Base-by-base conservation (phyloP, 2,113 vertebrate species). In the Motacilla alba region DNA sequence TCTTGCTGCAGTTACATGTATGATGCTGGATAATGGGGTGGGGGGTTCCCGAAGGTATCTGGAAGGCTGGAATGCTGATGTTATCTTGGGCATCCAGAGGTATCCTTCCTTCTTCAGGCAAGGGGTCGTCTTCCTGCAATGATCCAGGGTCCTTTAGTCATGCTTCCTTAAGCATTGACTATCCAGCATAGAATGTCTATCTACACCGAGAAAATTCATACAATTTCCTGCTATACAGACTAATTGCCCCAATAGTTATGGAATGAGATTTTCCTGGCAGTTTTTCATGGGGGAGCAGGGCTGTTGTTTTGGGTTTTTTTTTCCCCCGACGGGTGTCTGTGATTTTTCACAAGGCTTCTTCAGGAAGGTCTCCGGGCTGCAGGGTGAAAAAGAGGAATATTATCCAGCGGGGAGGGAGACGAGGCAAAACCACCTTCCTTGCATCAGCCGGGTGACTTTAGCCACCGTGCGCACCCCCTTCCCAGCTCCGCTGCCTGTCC, bases 281-380 rank as follows among this genome's bases (percentile, higher is more conserved):
- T 4, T 41, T 58, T 74, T 56, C 35, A 30, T 5, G 30, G 39
- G 12, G 3, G 3, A 9, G 2, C 11, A 2, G 4, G 13, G 5
- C 19, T 24, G 6, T 28, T 33, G 17, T 7, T 15, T 39, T 24
- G 1, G 12, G 23, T 21, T 16, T 66, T 22, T 66, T 22, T 24
- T 26, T 39, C 28, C 3, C 15, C 13, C 10, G 2, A 10, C 1
- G 6, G 15, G 30, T 1, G 11, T 15, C 10, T 13, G 35, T 13
- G 14, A 28, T 21, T 79, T 84, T 72, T 59, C 39, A 15, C 6
- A 21, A 26, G 7, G 30, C 14, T 26, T 41, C 39, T 28, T 44
- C 62, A 27, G 47, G n/a, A 69, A n/a, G 17, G 9, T 35, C 31
- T 47, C 41, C 3, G 11, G 46, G 47, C 53, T 68, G 59, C 59